Evolutionary conservation across 2,888 invertebrate genomes (phyloP).

Genomic region (Drymonia ruficornis): DNA sequence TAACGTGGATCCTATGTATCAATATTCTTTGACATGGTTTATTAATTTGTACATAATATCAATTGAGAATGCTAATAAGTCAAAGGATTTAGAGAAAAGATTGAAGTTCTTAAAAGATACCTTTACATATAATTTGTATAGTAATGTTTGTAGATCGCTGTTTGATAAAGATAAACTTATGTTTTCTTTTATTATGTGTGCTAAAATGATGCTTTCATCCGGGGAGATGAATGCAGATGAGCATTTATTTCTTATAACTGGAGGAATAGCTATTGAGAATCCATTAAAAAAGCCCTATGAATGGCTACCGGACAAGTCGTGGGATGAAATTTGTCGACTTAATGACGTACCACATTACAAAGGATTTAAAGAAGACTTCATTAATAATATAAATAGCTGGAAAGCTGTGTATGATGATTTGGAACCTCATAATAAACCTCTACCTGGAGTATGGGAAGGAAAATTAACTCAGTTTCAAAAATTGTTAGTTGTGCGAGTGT

Average conservation of each 20-base stretch:
- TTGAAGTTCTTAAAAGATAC: slow-evolving; percentile 89
- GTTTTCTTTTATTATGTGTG: slow-evolving; percentile 92
- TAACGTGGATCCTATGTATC: slow-evolving; percentile 95
- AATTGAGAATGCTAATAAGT: slow-evolving; percentile 90
- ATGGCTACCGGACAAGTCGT: slow-evolving; percentile 90
- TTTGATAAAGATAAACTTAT: slow-evolving; percentile 94
- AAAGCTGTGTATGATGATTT: slow-evolving; percentile 87
- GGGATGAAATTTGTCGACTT: slow-evolving; percentile 91
- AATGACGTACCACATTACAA: slow-evolving; percentile 81
- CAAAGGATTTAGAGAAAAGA: slow-evolving; percentile 88
- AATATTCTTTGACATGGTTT: slow-evolving; percentile 94
- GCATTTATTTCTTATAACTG: slow-evolving; percentile 90
- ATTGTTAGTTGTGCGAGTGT: slow-evolving; percentile 88
- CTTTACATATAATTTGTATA: slow-evolving; percentile 92
- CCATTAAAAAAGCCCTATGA: slow-evolving; percentile 86
- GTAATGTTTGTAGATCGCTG: slow-evolving; percentile 92
- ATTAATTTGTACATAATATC: slow-evolving; percentile 92
- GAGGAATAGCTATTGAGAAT: slow-evolving; percentile 89
- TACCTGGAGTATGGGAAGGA: slow-evolving; percentile 87
- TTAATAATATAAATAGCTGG: slow-evolving; percentile 83
- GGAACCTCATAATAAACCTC: slow-evolving; percentile 85
- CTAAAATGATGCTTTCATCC: slow-evolving; percentile 86
- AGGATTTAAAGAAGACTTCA: slow-evolving; percentile 84
- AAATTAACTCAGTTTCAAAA: slow-evolving; percentile 88
- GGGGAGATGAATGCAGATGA: slow-evolving; percentile 85